Percentiles rank a stretch among this genome's conserved stretches.
These are phyloP conservation scores for Andrena haemorrhoa DNA, from an alignment of 2,888 invertebrate species.

Conservation along the genomic window DNA sequence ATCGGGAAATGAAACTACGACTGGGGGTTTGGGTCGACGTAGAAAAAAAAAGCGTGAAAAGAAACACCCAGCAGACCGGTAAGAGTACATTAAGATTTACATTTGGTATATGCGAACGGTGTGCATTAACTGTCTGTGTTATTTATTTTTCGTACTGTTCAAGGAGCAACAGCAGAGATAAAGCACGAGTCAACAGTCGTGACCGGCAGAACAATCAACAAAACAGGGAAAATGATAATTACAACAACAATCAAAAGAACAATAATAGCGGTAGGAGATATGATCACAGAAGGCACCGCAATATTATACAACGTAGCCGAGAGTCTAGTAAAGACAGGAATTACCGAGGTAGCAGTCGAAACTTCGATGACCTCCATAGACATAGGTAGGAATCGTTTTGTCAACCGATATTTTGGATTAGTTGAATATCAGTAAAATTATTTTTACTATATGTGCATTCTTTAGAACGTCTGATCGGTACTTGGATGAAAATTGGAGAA, in stretches of 20 bases:
- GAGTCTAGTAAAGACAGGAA: conserved; percentile 85
- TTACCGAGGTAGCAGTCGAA: conserved; percentile 77
- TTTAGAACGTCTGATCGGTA: conserved; percentile 70
- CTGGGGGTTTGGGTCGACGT: conserved; percentile 52
- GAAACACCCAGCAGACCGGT: conserved; percentile 79
- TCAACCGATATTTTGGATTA: background rate
- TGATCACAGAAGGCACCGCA: conserved; percentile 78
- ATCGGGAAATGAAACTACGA: conserved; percentile 68
- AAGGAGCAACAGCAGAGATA: conserved; percentile 81
- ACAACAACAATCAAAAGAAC: conserved; percentile 79
- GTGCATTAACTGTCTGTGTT: background rate
- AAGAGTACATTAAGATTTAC: conserved; percentile 32
- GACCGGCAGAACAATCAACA: conserved; percentile 83
- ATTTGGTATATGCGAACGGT: background rate
- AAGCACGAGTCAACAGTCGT: conserved; percentile 78
- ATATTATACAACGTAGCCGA: conserved; percentile 82
- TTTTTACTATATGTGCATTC: conserved; percentile 3
- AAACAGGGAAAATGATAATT: conserved; percentile 81
- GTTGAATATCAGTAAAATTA: background rate
- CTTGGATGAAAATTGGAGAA: conserved; percentile 83
- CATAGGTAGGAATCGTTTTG: conserved; percentile 71
- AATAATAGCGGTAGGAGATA: conserved; percentile 75
- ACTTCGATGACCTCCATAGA: conserved; percentile 79
- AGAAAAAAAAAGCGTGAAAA: conserved; percentile 83
- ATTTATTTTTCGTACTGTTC: conserved; percentile 30